Evolutionary conservation across 2,888 invertebrate genomes (phyloP), one percentile per base, ranked within the genome.

Genomic region (Drosophila maculinotata): DNA sequence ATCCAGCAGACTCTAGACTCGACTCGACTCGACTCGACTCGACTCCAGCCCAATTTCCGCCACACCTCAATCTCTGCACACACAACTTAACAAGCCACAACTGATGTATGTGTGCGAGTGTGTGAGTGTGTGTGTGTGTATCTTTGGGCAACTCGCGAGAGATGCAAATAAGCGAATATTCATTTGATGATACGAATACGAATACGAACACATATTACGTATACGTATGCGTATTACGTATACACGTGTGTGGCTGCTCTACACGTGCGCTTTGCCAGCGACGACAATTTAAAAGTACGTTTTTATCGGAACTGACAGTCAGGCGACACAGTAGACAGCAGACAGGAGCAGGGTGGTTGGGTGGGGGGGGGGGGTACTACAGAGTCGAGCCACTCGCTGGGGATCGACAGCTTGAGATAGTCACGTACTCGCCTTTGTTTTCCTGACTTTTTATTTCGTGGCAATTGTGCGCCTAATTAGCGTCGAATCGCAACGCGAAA

Each of bases 381-480:
- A 23, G 20, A 3, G 26, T 12, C 5, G 14, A 3, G 28, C 53
- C 45, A 45, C 15, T 45, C 30, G 39, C 45, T 39, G 52, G 17
- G 72, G 33, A 67, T 84, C 82, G 83, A 84, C 83, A 84, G 84
- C 82, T 81, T 82, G 76, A 79, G 85, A 85, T 83, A 83, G 83
- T 83, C 83, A 83, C 83, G 83, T 83, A 83, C 82, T 39, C 64
- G 59, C 69, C 69, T 81, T 75, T 87, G 71, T 80, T 79, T 70
- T 83, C 69, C 69, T 76, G 65, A 58, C 79, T 69, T 84, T 82
- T 82, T 82, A 82, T 82, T 87, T 79, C 66, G 69, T 86, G 88
- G 63, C 87, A 87, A 81, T 87, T 87, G 87, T 76, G 85, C 73
- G 85, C 79, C 86, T 83, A 87, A 83, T 85, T 87, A 87, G 88